A percentile compares a stretch with the other conserved stretches of the same genome.
phyloP scores from a whole-genome alignment of 2,888 invertebrate genomes.

The Vesta saturnalis region DNA sequence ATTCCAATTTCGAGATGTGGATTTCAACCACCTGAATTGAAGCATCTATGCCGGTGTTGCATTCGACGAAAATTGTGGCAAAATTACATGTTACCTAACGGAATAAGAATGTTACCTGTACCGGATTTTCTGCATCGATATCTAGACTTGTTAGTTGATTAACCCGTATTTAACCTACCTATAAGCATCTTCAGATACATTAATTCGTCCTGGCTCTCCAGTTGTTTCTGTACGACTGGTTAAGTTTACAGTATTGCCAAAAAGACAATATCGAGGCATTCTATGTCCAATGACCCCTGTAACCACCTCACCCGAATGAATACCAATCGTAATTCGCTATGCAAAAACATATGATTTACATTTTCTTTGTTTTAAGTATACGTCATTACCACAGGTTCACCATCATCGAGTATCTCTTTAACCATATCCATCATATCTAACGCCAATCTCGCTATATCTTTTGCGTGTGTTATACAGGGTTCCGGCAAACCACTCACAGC shows the following conservation, averaged over 20 bases:
- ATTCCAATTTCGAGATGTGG: constrained; percentile 71
- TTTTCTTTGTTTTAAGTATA: neutral
- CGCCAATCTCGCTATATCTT: constrained; percentile 89
- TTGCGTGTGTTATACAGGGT: constrained; percentile 88
- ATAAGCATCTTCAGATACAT: constrained; percentile 92
- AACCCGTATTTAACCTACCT: constrained; percentile 68
- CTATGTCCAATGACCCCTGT: constrained; percentile 95
- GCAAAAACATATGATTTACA: constrained; percentile 38
- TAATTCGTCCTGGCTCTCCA: constrained; percentile 87
- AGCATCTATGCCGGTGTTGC: constrained; percentile 78
- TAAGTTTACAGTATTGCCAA: constrained; percentile 93
- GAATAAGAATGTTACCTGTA: constrained; percentile 74
- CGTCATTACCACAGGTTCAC: constrained; percentile 80
- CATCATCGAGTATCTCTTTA: constrained; percentile 86
- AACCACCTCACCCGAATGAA: constrained; percentile 93
- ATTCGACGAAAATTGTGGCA: constrained; percentile 73
- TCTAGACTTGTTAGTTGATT: constrained; percentile 79
- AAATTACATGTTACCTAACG: constrained; percentile 79
- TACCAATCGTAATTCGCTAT: constrained; percentile 92
- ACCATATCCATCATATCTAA: constrained; percentile 96
- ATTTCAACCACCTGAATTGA: constrained; percentile 73
- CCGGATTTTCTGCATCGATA: constrained; percentile 75
- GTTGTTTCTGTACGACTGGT: constrained; percentile 95
- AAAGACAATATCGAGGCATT: constrained; percentile 93
- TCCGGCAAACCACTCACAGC: constrained; percentile 96